Conservation (phyloP, 1,140 invertebrate species). For the Gryon sp. region DNA sequence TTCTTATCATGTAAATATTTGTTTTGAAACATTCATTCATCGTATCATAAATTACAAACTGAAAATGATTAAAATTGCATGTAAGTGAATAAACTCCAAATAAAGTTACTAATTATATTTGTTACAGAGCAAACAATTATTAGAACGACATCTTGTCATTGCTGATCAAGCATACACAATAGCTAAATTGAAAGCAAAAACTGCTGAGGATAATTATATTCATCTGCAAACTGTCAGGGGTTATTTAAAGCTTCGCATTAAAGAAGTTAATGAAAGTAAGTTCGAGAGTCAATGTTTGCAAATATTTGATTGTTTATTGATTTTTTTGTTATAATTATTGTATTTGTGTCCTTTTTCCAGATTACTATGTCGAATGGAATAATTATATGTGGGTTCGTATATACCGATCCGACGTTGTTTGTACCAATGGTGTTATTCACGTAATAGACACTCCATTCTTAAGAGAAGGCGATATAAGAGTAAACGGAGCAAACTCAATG, state of each 20-base stretch:
- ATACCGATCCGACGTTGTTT: slow-evolving; percentile 92
- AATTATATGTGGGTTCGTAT: slow-evolving; percentile 89
- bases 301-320: background rate
- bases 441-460: slow-evolving; percentile 92
- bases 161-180: slow-evolving; percentile 87
- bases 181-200: slow-evolving; percentile 85
- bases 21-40: no score
- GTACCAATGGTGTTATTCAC: slow-evolving; percentile 95
- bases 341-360: no score
- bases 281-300: slow-evolving; percentile 41
- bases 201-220: slow-evolving; percentile 82
- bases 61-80: no score
- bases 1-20: slow-evolving; percentile 88
- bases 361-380: slow-evolving; percentile 91
- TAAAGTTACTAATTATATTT: background rate
- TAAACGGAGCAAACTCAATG: slow-evolving; percentile 79
- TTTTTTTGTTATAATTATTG: background rate
- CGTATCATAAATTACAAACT: background rate
- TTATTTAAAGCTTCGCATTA: slow-evolving; percentile 84
- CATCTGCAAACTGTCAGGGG: slow-evolving; percentile 86
- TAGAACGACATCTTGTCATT: slow-evolving; percentile 90
- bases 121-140: slow-evolving; percentile 86
- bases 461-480: slow-evolving; percentile 89
- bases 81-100: no score
- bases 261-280: slow-evolving; percentile 89